Evolutionary conservation across 2,888 invertebrate genomes (phyloP).

Genomic region (Aleiodes alternator): DNA sequence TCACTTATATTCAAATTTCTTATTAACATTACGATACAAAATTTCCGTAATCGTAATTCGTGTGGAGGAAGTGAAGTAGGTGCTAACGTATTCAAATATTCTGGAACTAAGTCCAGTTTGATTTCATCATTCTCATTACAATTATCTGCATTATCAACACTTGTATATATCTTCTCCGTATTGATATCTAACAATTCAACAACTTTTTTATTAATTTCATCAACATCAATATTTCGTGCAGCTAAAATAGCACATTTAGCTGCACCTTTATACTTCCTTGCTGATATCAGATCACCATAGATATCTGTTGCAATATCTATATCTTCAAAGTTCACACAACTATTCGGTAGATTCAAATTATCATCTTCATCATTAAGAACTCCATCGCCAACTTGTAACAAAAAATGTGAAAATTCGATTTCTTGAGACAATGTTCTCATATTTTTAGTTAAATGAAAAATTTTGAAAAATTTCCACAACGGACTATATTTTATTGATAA

Average conservation of each 20-base stretch:
- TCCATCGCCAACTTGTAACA: no score
- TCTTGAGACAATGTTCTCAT: no score
- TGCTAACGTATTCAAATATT: conserved; percentile 29
- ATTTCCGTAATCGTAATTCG: conserved; percentile 24
- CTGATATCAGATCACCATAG: conserved; percentile 1
- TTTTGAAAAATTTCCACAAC: no score
- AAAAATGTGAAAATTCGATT: no score
- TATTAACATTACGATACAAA: conserved; percentile 4
- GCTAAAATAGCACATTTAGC: conserved; percentile 52
- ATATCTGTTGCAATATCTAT: neutral
- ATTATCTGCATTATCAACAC: conserved; percentile 1
- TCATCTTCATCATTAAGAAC: no score
- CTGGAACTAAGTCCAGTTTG: neutral
- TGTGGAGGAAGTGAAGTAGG: conserved; percentile 24
- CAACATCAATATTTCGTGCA: conserved; percentile 54
- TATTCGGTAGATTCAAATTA: no score
- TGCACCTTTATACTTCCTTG: neutral
- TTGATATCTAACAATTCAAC: conserved; percentile 46
- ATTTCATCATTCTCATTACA: conserved; percentile 11
- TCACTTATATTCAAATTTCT: conserved; percentile 15
- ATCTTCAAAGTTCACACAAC: no score
- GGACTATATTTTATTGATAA: no score
- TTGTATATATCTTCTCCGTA: conserved; percentile 45
- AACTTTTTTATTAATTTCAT: conserved; percentile 54
- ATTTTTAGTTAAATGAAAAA: no score